Percentiles rank a stretch among this genome's conserved stretches.
Conservation (phyloP, 2,888 invertebrate genomes). For the Ashinkailepas kermadecensis region DNA sequence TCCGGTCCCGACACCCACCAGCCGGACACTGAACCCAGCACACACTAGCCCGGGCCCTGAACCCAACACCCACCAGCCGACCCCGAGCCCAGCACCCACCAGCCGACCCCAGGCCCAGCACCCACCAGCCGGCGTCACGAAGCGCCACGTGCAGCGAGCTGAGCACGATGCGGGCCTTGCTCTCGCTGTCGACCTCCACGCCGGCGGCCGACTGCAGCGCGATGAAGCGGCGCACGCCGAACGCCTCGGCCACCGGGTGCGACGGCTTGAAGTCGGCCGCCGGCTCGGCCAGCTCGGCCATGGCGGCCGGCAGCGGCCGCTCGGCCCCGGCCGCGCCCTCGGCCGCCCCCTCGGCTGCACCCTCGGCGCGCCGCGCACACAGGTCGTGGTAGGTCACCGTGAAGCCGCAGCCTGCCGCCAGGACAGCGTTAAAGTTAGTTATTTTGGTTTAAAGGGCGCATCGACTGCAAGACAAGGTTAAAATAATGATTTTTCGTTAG, state of each 20-base stretch:
- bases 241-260: constrained; percentile 12
- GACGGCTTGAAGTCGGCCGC: neutral
- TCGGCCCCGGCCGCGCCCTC: neutral
- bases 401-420: neutral
- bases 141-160: constrained; percentile 54
- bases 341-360: neutral
- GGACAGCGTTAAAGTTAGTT: too few species aligned
- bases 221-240: constrained; percentile 32
- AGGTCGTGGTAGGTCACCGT: neutral
- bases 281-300: neutral
- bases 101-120: neutral
- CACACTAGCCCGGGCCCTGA: neutral
- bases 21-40: too few species aligned
- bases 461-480: neutral
- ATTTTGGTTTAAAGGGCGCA: too few species aligned
- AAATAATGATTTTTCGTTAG: too few species aligned
- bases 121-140: neutral
- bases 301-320: neutral
- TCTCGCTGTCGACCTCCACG: constrained; percentile 33
- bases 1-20: too few species aligned
- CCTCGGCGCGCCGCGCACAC: neutral
- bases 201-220: constrained; percentile 28
- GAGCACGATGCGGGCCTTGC: constrained; percentile 63
- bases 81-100: neutral
- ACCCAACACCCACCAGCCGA: too few species aligned